Evolutionary conservation across 1,140 invertebrate genomes (phyloP), one percentile per base, ranked within the genome.

Genomic region (Zelostemma sp.): DNA sequence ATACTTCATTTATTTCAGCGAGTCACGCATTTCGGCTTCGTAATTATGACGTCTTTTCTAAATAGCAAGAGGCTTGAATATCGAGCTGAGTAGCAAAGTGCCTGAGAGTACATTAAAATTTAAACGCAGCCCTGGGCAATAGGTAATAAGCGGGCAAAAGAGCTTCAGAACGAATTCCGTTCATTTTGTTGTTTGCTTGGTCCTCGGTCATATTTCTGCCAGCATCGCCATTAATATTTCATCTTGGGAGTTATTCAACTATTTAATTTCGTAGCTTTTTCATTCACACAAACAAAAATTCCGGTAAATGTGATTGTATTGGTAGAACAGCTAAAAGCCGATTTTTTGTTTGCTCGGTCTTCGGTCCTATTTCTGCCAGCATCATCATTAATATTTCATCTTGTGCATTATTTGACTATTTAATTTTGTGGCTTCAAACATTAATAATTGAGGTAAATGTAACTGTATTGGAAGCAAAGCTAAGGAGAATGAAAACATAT

Each of bases 21-120:
- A 76, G 72, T 73, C 75, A 68, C 74, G 65, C 72, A 59, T 69
- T 35, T 35, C 38, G 46, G 33, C 38, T 47, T 55, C 58, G 49
- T 60, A 68, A 68, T 75, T 68, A 75, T 73, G 67, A 72, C 60
- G 71, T 76, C 62, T 70, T 69, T 46, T 43, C 54, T 67, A 58
- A 68, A 71, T 69, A 73, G 73, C 74, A 71, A 73, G 72, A 66
- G 66, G 57, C 54, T 4, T 45, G 31, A 40, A 31, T 71, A 66
- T 67, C 51, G 63, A 66, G 38, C 4, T 47, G 55, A 63, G 55
- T 46, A 60, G 66, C 56, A 54, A 57, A 66, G 45, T 51, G 59
- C 41, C 59, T 50, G 57, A 46, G 18, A 61, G 38, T 15, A 38
- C 18, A 11, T 15, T 55, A 16, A 55, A 33, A 31, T 19, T 2